These are phyloP conservation scores for Acrocera orbiculus DNA, from an alignment of 2,888 invertebrate species.

Conservation along the genomic window DNA sequence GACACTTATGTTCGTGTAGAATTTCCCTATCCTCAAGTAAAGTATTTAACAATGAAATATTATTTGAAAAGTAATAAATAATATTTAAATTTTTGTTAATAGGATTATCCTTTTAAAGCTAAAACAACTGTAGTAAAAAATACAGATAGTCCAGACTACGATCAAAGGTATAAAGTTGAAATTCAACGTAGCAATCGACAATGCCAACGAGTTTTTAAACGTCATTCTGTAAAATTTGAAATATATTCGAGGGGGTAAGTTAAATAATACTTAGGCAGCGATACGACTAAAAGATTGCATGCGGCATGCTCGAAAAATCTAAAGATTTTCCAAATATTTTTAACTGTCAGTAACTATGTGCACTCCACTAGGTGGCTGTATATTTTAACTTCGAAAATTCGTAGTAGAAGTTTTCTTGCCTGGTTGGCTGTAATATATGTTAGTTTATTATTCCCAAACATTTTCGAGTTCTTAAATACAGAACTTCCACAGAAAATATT, in stretches of 20 bases:
- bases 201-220: conserved; percentile 72
- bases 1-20: conserved; percentile 89
- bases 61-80: conserved; percentile 1
- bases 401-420: too few relatives aligned
- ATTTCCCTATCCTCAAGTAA: conserved; percentile 73
- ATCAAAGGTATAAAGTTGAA: conserved; percentile 57
- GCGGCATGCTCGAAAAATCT: too few relatives aligned
- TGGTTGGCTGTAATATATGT: too few relatives aligned
- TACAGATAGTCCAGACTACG: conserved; percentile 78
- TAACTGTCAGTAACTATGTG: too few relatives aligned
- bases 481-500: too few relatives aligned
- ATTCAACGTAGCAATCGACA: conserved; percentile 64
- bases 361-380: too few relatives aligned
- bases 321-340: too few relatives aligned
- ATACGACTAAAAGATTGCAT: too few relatives aligned
- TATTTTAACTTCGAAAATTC: too few relatives aligned
- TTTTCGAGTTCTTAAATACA: too few relatives aligned
- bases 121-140: conserved; percentile 63
- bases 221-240: conserved; percentile 79
- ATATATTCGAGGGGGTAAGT: conserved; percentile 82
- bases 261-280: too few relatives aligned
- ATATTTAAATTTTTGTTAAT: conserved; percentile 6
- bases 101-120: conserved; percentile 57
- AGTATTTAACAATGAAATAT: neutral
- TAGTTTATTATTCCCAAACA: too few relatives aligned